These are phyloP conservation scores for Diarsia brunnea DNA, from an alignment of 2,888 invertebrate species.

Conservation along the genomic window DNA sequence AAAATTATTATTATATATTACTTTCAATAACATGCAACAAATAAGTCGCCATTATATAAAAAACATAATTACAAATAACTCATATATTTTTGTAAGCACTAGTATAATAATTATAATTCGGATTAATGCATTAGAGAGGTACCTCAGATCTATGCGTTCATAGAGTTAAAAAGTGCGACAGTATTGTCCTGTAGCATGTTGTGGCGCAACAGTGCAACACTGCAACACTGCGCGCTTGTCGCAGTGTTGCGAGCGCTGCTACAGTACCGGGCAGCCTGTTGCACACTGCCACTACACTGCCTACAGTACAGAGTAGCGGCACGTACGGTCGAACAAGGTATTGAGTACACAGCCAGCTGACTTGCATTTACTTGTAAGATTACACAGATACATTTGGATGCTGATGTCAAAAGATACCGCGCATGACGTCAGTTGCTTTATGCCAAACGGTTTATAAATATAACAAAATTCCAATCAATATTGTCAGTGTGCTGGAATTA, in stretches of 20 bases:
- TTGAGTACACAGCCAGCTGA: too few relatives aligned
- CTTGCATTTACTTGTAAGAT: too few relatives aligned
- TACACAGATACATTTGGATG: too few relatives aligned
- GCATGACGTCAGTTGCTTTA: too few relatives aligned
- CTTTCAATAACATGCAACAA: conserved; percentile 65
- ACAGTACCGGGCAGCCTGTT: neutral
- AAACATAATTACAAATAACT: conserved; percentile 57
- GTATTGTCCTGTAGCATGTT: neutral
- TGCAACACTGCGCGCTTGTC: neutral
- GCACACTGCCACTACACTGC: too few relatives aligned
- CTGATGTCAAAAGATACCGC: too few relatives aligned
- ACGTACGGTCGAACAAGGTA: too few relatives aligned
- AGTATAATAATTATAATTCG: conserved; percentile 65
- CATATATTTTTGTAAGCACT: conserved; percentile 53
- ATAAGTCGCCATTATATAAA: conserved; percentile 52
- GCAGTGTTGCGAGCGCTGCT: neutral
- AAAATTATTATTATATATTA: conserved; percentile 66
- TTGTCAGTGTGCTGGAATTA: too few relatives aligned
- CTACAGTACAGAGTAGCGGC: too few relatives aligned
- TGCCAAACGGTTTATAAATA: too few relatives aligned
- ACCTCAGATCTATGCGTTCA: conserved; percentile 65
- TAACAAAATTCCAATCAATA: too few relatives aligned
- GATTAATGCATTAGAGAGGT: conserved; percentile 66
- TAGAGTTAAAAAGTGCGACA: conserved; percentile 30
- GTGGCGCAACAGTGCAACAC: neutral